These are phyloP conservation scores for Ochlodes sylvanus DNA, from an alignment of 2,888 invertebrate species.

Conservation along the genomic window DNA sequence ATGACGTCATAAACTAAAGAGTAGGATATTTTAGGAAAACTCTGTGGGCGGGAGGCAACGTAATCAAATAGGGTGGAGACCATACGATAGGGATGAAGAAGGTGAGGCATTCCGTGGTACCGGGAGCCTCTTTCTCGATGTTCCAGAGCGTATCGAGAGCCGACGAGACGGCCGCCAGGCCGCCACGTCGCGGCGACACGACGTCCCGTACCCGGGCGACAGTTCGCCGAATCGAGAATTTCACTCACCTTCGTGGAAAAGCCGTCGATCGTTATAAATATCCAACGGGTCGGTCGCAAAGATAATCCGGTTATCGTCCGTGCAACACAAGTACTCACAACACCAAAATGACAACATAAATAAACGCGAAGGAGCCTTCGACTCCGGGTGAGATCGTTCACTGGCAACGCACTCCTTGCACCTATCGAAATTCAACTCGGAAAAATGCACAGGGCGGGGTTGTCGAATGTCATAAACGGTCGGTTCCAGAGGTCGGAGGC, in stretches of 20 bases:
- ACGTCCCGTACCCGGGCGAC: constrained; percentile 56
- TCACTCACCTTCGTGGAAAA: constrained; percentile 75
- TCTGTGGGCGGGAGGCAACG: constrained; percentile 2
- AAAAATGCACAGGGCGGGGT: constrained; percentile 84
- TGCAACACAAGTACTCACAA: constrained; percentile 84
- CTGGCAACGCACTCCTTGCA: constrained; percentile 71
- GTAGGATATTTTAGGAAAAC: constrained; percentile 33
- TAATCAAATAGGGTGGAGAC: constrained; percentile 16
- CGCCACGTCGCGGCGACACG: constrained; percentile 73
- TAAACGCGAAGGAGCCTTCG: constrained; percentile 75
- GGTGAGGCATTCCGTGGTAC: constrained; percentile 47
- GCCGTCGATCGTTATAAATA: constrained; percentile 75
- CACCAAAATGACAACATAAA: constrained; percentile 85
- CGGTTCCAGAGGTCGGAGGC: constrained; percentile 80
- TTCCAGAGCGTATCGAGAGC: constrained; percentile 60
- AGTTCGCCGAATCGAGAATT: constrained; percentile 60
- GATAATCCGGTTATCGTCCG: constrained; percentile 83
- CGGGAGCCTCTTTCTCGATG: constrained; percentile 53
- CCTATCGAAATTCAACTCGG: constrained; percentile 75
- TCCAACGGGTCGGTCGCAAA: constrained; percentile 80
- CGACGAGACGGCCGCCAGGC: constrained; percentile 61
- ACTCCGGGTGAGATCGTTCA: constrained; percentile 62
- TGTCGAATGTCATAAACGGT: constrained; percentile 81
- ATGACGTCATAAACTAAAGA: constrained; percentile 58
- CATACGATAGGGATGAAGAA: background rate